A percentile compares a stretch with the other conserved stretches of the same genome.
These are phyloP conservation scores for Eupleurogrammus muticus DNA, from an alignment of 2,797 vertebrate species.

Conservation along the genomic window DNA sequence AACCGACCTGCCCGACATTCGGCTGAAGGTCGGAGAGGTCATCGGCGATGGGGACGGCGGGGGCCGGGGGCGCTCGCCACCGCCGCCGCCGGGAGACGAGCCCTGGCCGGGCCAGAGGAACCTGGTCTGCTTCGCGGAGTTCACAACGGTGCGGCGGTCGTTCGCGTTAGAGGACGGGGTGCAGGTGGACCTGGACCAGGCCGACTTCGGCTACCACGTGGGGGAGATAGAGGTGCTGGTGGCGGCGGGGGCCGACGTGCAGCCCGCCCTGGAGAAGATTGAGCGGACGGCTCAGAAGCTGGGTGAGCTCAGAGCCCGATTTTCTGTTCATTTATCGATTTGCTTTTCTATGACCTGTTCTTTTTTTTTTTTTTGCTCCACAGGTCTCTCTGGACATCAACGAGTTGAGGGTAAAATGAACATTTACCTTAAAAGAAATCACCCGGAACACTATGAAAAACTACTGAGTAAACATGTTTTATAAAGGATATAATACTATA, in stretches of 20 bases:
- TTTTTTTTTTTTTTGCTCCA: slow-evolving; percentile 21
- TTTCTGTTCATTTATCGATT: neutral
- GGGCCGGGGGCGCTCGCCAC: slow-evolving; percentile 14
- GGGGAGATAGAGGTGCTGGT: slow-evolving; percentile 87
- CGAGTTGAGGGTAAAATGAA: slow-evolving; percentile 83
- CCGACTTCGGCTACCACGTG: slow-evolving; percentile 85
- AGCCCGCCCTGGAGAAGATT: slow-evolving; percentile 79
- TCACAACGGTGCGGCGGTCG: slow-evolving; percentile 78
- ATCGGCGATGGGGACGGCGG: slow-evolving; percentile 51
- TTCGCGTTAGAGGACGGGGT: slow-evolving; percentile 76
- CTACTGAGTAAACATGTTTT: slow-evolving; percentile 75
- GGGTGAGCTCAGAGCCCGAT: slow-evolving; percentile 66
- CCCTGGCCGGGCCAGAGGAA: slow-evolving; percentile 73
- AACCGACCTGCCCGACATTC: slow-evolving; percentile 78
- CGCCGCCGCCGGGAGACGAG: slow-evolving; percentile 45
- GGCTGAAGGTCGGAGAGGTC: slow-evolving; percentile 71
- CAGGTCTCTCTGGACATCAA: slow-evolving; percentile 76
- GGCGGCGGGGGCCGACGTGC: slow-evolving; percentile 76
- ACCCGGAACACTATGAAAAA: slow-evolving; percentile 80
- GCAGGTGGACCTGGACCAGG: slow-evolving; percentile 83
- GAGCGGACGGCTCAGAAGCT: slow-evolving; percentile 75
- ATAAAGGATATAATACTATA: slow-evolving; percentile 41
- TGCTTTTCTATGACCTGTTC: neutral
- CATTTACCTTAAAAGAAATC: slow-evolving; percentile 78
- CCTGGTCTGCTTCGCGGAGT: slow-evolving; percentile 83